Percentiles rank a stretch among this genome's conserved stretches.
phyloP scores from a whole-genome alignment of 2,888 invertebrate genomes.

The Calephelis perditalis region DNA sequence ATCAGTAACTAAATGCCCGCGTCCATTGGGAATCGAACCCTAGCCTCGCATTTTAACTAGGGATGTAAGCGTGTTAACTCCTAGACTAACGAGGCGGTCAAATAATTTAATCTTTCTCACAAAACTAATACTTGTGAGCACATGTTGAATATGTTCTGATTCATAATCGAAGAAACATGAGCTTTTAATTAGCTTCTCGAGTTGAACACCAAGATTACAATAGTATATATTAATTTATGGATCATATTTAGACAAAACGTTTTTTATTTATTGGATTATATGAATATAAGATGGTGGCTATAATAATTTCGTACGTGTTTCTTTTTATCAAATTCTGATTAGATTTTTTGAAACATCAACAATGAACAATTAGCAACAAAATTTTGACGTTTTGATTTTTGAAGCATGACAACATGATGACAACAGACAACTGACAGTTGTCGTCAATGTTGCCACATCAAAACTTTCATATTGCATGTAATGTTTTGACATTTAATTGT shows the following conservation, averaged over 20 bases:
- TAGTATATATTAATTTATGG: neutral
- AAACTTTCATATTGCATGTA: no score
- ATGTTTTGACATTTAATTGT: no score
- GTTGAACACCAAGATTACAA: conserved; percentile 18
- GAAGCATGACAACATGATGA: no score
- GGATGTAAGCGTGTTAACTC: no score
- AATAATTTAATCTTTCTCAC: no score
- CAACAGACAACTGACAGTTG: no score
- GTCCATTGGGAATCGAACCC: no score
- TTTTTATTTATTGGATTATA: neutral
- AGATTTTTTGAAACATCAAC: neutral
- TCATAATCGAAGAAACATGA: conserved; percentile 13
- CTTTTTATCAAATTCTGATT: conserved; percentile 1
- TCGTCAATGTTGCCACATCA: no score
- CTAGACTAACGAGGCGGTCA: no score
- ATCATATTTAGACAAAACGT: neutral
- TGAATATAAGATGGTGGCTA: neutral
- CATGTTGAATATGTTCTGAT: conserved; percentile 40
- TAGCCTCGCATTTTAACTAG: no score
- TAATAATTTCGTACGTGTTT: conserved; percentile 2
- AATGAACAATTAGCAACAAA: neutral
- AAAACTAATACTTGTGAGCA: conserved; percentile 35
- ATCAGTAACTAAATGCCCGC: no score
- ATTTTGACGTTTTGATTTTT: no score
- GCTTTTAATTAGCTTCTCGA: conserved; percentile 22